These are phyloP conservation scores for Drosophila santomea DNA, from an alignment of 1,140 invertebrate species.

Conservation along the genomic window DNA sequence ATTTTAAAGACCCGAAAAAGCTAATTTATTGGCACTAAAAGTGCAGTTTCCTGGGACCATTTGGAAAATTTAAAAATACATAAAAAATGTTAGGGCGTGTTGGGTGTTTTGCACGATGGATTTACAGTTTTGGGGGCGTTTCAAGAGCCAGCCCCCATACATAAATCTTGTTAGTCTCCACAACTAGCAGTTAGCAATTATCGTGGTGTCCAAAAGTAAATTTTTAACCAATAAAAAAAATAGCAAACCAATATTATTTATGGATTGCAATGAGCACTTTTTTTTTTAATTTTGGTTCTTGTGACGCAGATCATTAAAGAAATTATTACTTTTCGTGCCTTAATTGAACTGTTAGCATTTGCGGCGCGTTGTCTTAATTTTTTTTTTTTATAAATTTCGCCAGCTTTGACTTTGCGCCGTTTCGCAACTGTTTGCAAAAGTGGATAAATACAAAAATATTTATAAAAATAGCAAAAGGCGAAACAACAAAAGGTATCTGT, in stretches of 20 bases:
- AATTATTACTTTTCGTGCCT: conserved; percentile 23
- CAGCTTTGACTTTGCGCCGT: conserved; percentile 9
- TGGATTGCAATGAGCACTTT: conserved; percentile 8
- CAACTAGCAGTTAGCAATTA: background rate
- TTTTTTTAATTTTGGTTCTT: conserved; percentile 29
- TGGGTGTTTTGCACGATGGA: too few species aligned
- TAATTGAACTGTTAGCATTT: conserved; percentile 68
- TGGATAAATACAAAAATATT: conserved; percentile 3
- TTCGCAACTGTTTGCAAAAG: conserved; percentile 32
- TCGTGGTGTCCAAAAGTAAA: background rate
- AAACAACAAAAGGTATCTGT: conserved; percentile 8
- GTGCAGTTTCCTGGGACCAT: too few species aligned
- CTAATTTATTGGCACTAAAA: background rate
- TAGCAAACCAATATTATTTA: conserved; percentile 15
- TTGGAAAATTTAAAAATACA: too few species aligned
- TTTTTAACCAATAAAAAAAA: background rate
- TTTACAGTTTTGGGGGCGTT: conserved; percentile 1
- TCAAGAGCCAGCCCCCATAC: background rate
- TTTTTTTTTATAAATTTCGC: conserved; percentile 1
- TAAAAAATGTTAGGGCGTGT: too few species aligned
- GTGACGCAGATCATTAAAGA: conserved; percentile 46
- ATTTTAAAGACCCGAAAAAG: background rate
- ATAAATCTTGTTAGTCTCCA: conserved; percentile 9
- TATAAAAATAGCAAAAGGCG: conserved; percentile 6
- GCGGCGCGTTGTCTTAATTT: conserved; percentile 41